Evolutionary conservation across 2,888 invertebrate genomes (phyloP).

Genomic region (Cylloceria caligata): DNA sequence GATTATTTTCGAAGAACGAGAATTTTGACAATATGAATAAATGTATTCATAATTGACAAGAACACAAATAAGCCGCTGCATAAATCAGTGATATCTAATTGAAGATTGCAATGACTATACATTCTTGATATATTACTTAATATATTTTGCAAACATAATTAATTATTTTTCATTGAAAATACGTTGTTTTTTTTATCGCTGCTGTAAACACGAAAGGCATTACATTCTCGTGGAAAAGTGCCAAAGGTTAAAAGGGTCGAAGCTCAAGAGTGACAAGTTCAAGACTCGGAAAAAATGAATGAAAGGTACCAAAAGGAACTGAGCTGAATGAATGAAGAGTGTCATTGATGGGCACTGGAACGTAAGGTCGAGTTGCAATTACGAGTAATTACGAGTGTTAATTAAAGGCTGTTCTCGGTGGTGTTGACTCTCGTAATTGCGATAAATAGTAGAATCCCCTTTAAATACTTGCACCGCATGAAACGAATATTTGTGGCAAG

Average conservation of each 20-base stretch:
- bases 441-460: conserved; percentile 46
- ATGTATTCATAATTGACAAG: too few relatives aligned
- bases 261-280: conserved; percentile 2
- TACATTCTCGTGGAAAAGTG: conserved; percentile 35
- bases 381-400: conserved; percentile 79
- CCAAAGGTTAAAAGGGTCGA: conserved; percentile 5
- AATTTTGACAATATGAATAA: too few relatives aligned
- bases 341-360: conserved; percentile 24
- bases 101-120: too few relatives aligned
- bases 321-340: conserved; percentile 43
- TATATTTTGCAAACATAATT: background rate
- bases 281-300: conserved; percentile 41
- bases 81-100: too few relatives aligned
- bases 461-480: too few relatives aligned
- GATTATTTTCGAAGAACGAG: too few relatives aligned
- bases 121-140: too few relatives aligned
- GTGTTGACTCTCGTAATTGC: conserved; percentile 37
- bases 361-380: conserved; percentile 75
- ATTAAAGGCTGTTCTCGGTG: conserved; percentile 71
- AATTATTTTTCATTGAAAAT: background rate
- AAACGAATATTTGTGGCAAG: too few relatives aligned
- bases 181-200: background rate
- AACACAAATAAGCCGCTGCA: too few relatives aligned
- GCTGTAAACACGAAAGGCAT: background rate
- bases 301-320: conserved; percentile 43